phyloP scores from a whole-genome alignment of 2,888 invertebrate genomes.

The Holacanthella duospinosa region DNA sequence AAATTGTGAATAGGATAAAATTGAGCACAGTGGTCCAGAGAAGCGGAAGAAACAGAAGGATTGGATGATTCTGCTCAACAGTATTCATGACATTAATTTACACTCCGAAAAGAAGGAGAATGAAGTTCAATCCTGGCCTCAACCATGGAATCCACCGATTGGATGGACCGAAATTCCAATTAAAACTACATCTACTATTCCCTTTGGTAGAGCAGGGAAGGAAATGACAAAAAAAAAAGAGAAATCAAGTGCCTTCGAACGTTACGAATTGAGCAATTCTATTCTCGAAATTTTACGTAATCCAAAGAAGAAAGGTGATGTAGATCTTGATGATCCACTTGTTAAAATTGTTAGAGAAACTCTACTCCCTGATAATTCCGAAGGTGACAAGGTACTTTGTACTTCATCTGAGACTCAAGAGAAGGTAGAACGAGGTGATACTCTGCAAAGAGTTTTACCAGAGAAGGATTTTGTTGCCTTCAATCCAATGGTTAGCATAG shows the following conservation, averaged over 20 bases:
- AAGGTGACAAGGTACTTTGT: slow-evolving; percentile 9
- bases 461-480: slow-evolving; percentile 30
- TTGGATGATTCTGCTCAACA: slow-evolving; percentile 30
- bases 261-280: slow-evolving; percentile 28
- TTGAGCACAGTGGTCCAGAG: slow-evolving; percentile 18
- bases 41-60: slow-evolving; percentile 26
- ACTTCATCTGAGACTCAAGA: slow-evolving; percentile 10
- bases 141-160: slow-evolving; percentile 3
- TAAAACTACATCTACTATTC: not conserved
- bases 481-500: slow-evolving; percentile 29
- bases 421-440: not conserved
- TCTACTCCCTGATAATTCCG: slow-evolving; percentile 19
- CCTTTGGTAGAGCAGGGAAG: not conserved
- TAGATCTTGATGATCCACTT: slow-evolving; percentile 28
- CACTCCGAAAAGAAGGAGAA: slow-evolving; percentile 8
- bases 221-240: not conserved
- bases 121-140: slow-evolving; percentile 13
- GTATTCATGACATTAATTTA: slow-evolving; percentile 27
- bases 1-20: slow-evolving; percentile 20
- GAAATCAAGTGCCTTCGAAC: slow-evolving; percentile 14
- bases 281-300: slow-evolving; percentile 30
- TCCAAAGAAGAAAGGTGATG: slow-evolving; percentile 18
- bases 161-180: slow-evolving; percentile 1
- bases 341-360: slow-evolving; percentile 31
- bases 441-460: slow-evolving; percentile 4